These are phyloP conservation scores for Coelopa pilipes DNA, from an alignment of 2,888 invertebrate genomes.

Conservation along the genomic window DNA sequence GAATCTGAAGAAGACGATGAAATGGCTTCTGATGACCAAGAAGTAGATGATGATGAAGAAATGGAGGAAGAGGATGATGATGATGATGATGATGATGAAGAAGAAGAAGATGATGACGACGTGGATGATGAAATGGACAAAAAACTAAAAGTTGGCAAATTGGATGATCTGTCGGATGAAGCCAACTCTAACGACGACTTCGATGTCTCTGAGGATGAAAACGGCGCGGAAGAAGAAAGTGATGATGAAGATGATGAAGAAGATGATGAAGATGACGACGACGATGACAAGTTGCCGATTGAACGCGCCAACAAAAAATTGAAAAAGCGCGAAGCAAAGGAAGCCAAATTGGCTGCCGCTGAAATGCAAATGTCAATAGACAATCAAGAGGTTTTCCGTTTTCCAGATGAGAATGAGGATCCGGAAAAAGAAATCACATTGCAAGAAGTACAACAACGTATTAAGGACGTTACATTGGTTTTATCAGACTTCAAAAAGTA, in stretches of 20 bases:
- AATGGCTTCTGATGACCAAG: slow-evolving; percentile 25
- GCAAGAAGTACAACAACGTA: slow-evolving; percentile 87
- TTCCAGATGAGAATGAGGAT: slow-evolving; percentile 82
- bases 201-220: slow-evolving; percentile 59
- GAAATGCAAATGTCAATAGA: slow-evolving; percentile 85
- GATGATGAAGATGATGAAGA: slow-evolving; percentile 59
- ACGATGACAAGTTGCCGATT: slow-evolving; percentile 83
- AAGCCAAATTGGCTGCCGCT: slow-evolving; percentile 79
- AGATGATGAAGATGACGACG: slow-evolving; percentile 66
- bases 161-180: slow-evolving; percentile 58
- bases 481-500: slow-evolving; percentile 81
- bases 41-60: slow-evolving; percentile 31
- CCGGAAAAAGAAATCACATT: slow-evolving; percentile 79
- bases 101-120: slow-evolving; percentile 49
- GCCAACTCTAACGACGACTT: slow-evolving; percentile 68
- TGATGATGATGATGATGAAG: slow-evolving; percentile 50
- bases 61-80: slow-evolving; percentile 52
- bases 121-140: slow-evolving; percentile 53
- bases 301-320: slow-evolving; percentile 85
- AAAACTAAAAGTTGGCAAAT: slow-evolving; percentile 56
- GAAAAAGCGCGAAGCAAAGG: slow-evolving; percentile 76
- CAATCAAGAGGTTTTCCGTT: slow-evolving; percentile 80
- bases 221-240: slow-evolving; percentile 64
- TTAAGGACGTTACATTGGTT: slow-evolving; percentile 85
- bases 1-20: slow-evolving; percentile 40